Conservation (phyloP, 2,797 vertebrate species). For the Pygocentrus nattereri region DNA sequence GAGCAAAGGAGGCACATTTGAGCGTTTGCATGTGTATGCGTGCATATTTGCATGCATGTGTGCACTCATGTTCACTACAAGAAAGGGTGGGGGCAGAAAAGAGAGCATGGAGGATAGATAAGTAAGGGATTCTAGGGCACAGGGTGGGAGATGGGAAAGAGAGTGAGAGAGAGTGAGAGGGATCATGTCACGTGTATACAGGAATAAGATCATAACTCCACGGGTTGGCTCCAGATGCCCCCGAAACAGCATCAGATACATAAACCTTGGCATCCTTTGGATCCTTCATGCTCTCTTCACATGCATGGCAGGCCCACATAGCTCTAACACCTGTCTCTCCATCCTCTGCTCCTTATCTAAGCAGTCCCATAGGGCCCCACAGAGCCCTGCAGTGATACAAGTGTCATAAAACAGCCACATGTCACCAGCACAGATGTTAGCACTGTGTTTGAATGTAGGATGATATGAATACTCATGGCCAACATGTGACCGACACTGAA, state of each 20-base stretch:
- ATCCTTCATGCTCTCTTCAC: constrained; percentile 62
- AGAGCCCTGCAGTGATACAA: constrained; percentile 4
- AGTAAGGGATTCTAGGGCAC: constrained; percentile 1
- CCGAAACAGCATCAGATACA: constrained; percentile 47
- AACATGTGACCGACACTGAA: constrained; percentile 13
- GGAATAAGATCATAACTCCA: constrained; percentile 67
- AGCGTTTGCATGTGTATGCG: constrained; percentile 42
- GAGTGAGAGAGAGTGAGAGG: constrained; percentile 24
- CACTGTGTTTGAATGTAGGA: constrained; percentile 3
- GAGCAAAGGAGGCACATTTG: neutral
- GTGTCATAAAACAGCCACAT: constrained; percentile 8
- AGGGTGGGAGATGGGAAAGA: constrained; percentile 14
- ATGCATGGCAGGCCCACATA: constrained; percentile 55
- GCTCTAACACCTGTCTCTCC: constrained; percentile 65
- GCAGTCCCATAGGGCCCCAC: constrained; percentile 15
- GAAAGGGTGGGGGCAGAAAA: constrained; percentile 11
- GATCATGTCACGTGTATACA: constrained; percentile 64
- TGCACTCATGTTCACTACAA: constrained; percentile 16
- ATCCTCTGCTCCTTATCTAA: constrained; percentile 31
- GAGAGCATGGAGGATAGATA: constrained; percentile 7
- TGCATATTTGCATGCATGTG: constrained; percentile 40
- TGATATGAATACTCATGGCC: constrained; percentile 34
- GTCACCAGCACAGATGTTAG: neutral
- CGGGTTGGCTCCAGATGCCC: constrained; percentile 62
- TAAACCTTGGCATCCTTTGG: constrained; percentile 56